phyloP scores from a whole-genome alignment of 2,888 invertebrate genomes.

The Patella ulyssiponensis region DNA sequence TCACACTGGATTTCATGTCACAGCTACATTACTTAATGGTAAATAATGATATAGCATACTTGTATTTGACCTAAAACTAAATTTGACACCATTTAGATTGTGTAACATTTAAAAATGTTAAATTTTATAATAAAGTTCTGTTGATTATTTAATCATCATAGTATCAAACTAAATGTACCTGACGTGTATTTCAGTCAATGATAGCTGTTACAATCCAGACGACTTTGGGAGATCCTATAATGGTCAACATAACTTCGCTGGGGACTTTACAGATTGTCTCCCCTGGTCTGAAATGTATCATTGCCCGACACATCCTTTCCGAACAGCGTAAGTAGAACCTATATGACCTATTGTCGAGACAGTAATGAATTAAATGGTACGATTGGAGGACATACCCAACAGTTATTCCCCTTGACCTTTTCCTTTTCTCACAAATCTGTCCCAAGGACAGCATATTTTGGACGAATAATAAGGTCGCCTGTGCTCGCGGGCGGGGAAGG shows the following conservation, averaged over 20 bases:
- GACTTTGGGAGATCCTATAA: constrained; percentile 20
- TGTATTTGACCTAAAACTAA: too few relatives aligned
- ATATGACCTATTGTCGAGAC: too few relatives aligned
- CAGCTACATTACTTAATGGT: not conserved
- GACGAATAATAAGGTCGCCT: not conserved
- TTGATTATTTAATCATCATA: too few relatives aligned
- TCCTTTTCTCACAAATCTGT: not conserved
- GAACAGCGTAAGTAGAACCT: not conserved
- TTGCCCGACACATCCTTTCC: not conserved
- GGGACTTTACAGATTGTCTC: constrained; percentile 15
- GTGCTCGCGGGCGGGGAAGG: not conserved
- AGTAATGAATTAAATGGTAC: too few relatives aligned
- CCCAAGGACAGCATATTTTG: not conserved
- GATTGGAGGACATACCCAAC: too few relatives aligned
- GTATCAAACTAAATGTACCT: too few relatives aligned
- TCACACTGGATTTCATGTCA: not conserved
- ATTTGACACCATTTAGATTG: too few relatives aligned
- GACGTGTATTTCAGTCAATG: not conserved
- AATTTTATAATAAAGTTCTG: too few relatives aligned
- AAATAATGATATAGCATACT: not conserved
- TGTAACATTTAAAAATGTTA: too few relatives aligned
- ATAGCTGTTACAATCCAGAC: constrained; percentile 7
- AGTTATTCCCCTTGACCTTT: too few relatives aligned
- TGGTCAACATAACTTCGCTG: constrained; percentile 12
- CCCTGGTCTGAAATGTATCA: constrained; percentile 14